Conservation (phyloP, 2,888 invertebrate genomes). For the Acholoe squamosa region DNA sequence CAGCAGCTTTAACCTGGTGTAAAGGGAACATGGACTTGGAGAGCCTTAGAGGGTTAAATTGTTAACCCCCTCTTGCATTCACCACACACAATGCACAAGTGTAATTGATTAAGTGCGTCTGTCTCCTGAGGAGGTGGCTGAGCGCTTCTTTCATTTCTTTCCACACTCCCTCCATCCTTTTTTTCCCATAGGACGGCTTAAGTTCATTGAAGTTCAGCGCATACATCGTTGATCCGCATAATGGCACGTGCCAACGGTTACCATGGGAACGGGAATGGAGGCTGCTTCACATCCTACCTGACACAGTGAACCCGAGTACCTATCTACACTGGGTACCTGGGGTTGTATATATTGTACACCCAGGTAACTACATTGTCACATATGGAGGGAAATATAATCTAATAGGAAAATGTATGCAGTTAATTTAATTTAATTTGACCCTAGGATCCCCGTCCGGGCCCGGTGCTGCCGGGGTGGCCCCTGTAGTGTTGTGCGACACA, state of each 20-base stretch:
- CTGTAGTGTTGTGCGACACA: neutral
- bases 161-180: neutral
- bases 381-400: too few species aligned
- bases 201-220: conserved; percentile 27
- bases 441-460: neutral
- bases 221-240: conserved; percentile 37
- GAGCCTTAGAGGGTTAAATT: too few species aligned
- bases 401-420: too few species aligned
- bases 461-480: neutral
- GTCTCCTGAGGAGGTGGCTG: neutral
- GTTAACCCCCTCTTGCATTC: too few species aligned
- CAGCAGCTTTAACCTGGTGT: too few species aligned
- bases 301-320: neutral
- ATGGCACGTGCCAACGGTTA: conserved; percentile 24
- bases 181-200: neutral
- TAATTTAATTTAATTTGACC: too few species aligned
- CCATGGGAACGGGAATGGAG: conserved; percentile 14
- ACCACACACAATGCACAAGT: too few species aligned
- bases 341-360: neutral
- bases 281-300: neutral
- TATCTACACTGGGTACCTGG: neutral
- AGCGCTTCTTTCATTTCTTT: neutral
- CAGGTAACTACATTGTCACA: too few species aligned
- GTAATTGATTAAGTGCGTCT: too few species aligned
- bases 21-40: too few species aligned